Conservation (phyloP, 1,140 invertebrate species). For the Trialeurodes vaporariorum region DNA sequence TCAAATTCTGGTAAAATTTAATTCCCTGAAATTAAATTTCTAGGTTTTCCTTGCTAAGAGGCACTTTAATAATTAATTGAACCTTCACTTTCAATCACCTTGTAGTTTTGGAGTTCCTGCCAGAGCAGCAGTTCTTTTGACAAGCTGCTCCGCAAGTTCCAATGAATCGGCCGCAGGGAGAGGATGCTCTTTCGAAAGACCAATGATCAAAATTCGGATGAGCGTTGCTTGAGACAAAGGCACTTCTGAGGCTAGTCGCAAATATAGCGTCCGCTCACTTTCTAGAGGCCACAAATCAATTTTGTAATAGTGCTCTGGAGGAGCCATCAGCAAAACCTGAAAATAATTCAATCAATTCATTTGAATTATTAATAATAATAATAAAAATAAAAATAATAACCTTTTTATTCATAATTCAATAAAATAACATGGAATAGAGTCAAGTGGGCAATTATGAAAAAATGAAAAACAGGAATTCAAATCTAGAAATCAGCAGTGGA, state of each 20-base stretch:
- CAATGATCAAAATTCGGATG: conserved; percentile 22
- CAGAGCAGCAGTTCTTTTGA: conserved; percentile 67
- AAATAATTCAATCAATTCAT: conserved; percentile 6
- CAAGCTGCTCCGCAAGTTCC: conserved; percentile 71
- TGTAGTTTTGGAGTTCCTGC: conserved; percentile 47
- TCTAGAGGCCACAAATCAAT: conserved; percentile 92
- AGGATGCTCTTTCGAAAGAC: conserved; percentile 53
- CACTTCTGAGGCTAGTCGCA: conserved; percentile 74
- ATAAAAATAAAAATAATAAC: too few species aligned
- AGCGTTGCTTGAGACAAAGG: conserved; percentile 24
- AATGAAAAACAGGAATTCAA: too few species aligned
- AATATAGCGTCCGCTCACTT: conserved; percentile 60
- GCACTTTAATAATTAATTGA: too few species aligned
- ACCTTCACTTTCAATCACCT: too few species aligned
- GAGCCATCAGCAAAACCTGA: conserved; percentile 68
- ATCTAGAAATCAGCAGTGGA: too few species aligned
- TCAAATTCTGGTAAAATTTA: too few species aligned
- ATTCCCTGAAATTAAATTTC: too few species aligned
- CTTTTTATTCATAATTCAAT: too few species aligned
- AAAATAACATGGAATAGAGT: too few species aligned
- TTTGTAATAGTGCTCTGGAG: conserved; percentile 75
- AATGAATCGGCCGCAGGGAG: conserved; percentile 68
- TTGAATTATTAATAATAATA: too few species aligned
- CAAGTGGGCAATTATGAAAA: too few species aligned
- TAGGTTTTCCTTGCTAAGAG: too few species aligned